Evolutionary conservation across 1,140 invertebrate genomes (phyloP).

Genomic region (Ceratosolen solmsi): DNA sequence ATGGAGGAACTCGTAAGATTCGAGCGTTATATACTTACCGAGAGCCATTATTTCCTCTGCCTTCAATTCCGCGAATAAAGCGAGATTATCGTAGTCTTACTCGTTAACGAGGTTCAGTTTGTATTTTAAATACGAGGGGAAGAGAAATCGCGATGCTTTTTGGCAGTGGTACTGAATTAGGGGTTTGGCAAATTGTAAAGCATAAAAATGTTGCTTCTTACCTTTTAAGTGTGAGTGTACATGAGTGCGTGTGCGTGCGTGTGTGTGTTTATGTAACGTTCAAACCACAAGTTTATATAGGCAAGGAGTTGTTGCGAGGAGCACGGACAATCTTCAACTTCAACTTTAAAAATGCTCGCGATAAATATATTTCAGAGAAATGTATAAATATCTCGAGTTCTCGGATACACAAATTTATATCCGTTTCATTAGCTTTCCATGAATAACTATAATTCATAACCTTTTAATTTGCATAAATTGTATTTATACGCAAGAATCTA

Average conservation of each 20-base stretch:
- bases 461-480: background rate
- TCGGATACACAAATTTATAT: background rate
- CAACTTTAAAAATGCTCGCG: background rate
- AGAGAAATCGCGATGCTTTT: conserved; percentile 9
- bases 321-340: background rate
- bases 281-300: background rate
- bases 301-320: background rate
- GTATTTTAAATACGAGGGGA: conserved; percentile 32
- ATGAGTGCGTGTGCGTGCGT: no score
- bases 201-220: background rate
- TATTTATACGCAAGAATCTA: background rate
- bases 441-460: background rate
- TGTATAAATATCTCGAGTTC: background rate
- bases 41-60: conserved; percentile 42
- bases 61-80: conserved; percentile 47
- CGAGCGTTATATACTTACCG: conserved; percentile 17
- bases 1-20: conserved; percentile 46
- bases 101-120: conserved; percentile 42
- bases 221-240: no score
- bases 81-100: conserved; percentile 41
- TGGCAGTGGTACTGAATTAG: background rate
- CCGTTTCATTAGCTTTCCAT: conserved; percentile 8
- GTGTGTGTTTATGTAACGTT: background rate
- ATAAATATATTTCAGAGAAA: background rate
- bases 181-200: background rate